Evolutionary conservation across 2,888 invertebrate species (phyloP), one percentile per base, ranked within the genome.

Genomic region (Ennomos erosarius): DNA sequence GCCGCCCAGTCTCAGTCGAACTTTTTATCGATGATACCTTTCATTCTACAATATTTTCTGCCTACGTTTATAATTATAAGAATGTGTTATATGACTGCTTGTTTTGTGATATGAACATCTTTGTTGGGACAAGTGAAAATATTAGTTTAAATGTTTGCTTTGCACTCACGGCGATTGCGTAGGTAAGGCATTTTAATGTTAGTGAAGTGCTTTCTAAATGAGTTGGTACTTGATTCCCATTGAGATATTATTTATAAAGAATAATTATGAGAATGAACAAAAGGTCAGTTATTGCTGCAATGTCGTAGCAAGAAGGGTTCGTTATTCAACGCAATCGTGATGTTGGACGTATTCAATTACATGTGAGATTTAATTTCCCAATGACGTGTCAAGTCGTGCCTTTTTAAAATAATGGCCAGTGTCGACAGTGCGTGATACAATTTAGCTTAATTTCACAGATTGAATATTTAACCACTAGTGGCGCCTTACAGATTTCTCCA

Each of bases 61-160:
- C 70, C 70, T 37, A 65, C 68, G 40, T 69, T 72, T 53, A 54
- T 75, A 55, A 62, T 78, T 47, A 61, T 73, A 56, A 76, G 71
- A 75, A 66, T 76, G 65, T 72, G 73, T 74, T 76, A 71, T 70
- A 66, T 75, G 59, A 67, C 68, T 45, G 57, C 70, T 64, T 57
- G 70, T 69, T 73, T 70, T 71, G 75, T 78, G 77, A 79, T 78
- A 76, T 74, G 71, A 74, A 73, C 62, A 75, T 74, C 67, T 74
- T 75, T 81, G 77, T 78, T 79, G 68, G 75, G 71, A 75, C 77
- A 78, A 84, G 84, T 85, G 82, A 82, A 82, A 84, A 73, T 75
- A 69, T 72, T 62, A 74, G 78, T 78, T 73, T 81, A 82, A 84
- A 91, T 91, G 91, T 90, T 90, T 84, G 77, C 84, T 78, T 80